Base-by-base conservation (phyloP, 2,888 invertebrate species). In the Myathropa florea region DNA sequence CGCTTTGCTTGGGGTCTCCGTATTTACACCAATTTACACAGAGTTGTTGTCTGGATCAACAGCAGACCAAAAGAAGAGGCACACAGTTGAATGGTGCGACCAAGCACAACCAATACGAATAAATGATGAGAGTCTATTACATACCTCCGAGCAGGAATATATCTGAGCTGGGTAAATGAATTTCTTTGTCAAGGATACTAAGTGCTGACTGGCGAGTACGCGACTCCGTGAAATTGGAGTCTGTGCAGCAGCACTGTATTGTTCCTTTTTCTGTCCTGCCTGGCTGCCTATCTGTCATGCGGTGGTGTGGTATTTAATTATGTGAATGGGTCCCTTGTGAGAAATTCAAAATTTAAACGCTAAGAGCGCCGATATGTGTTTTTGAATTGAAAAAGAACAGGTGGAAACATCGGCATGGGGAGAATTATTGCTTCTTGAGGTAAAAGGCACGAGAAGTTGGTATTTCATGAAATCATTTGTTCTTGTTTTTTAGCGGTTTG, bases 171-270 rank as follows among this genome's bases (percentile, higher is more conserved):
- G 61, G 39, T 75, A 83, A 86, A 86, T 82, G 79, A 83, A 82
- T 86, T 78, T 73, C 82, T 86, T 82, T 82, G 85, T 79, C 83
- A 83, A 86, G 83, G 83, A 86, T 83, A 60, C 60, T 61, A 53
- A 18, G 18, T n/a, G 18, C 18, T 46, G 18, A 7, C n/a, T 39
- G 14, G n/a, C 39, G 39, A 14, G 39, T 33, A 3, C 33, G n/a
- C 39, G 46, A 18, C 33, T 33, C 33, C 10, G 12, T 33, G 12
- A 18, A 46, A 18, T 18, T 59, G 59, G 24, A 57, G 65, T 36
- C 59, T 26, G 59, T 39, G 57, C 53, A n/a, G n/a, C n/a, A n/a
- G 55, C 26, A 59, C 46, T 59, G 36, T 57, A 65, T 65, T 59
- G 28, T 26, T 59, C 55, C 18, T 64, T 24, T 28, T 33, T 10